Evolutionary conservation across 2,113 vertebrate genomes (phyloP).

Genomic region (Casuarius casuarius): DNA sequence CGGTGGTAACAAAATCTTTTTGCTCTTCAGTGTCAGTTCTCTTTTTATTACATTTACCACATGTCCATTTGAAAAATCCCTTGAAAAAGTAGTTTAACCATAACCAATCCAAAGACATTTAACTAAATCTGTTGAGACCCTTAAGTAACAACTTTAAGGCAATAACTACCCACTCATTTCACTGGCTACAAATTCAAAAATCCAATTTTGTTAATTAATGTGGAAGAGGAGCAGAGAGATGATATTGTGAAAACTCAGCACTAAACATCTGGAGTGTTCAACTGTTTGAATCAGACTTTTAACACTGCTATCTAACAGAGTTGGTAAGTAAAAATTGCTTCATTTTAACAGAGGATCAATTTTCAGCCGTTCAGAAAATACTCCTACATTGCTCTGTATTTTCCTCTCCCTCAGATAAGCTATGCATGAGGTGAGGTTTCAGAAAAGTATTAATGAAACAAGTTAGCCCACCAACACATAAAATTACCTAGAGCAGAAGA

Average conservation of each 20-base stretch:
- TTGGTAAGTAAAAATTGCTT: neutral
- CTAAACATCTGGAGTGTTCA: neutral
- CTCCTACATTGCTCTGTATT: neutral
- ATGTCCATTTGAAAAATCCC: neutral
- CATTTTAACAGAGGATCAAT: neutral
- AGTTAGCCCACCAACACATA: neutral
- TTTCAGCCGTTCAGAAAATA: neutral
- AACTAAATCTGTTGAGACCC: neutral
- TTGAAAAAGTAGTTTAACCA: neutral
- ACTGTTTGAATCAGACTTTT: neutral
- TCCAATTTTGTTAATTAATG: neutral
- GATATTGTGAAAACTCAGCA: neutral
- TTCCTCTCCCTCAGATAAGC: neutral
- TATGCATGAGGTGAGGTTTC: neutral
- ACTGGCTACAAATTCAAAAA: neutral
- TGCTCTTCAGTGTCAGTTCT: neutral
- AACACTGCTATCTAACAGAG: neutral
- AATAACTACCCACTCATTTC: neutral
- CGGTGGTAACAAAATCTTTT: neutral
- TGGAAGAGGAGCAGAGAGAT: neutral
- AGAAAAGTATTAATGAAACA: neutral
- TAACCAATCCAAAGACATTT: neutral
- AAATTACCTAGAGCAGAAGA: neutral
- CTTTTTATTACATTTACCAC: neutral
- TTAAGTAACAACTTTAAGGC: neutral